Base-by-base conservation (phyloP, 1,140 invertebrate genomes). In the Gryon sp. region DNA sequence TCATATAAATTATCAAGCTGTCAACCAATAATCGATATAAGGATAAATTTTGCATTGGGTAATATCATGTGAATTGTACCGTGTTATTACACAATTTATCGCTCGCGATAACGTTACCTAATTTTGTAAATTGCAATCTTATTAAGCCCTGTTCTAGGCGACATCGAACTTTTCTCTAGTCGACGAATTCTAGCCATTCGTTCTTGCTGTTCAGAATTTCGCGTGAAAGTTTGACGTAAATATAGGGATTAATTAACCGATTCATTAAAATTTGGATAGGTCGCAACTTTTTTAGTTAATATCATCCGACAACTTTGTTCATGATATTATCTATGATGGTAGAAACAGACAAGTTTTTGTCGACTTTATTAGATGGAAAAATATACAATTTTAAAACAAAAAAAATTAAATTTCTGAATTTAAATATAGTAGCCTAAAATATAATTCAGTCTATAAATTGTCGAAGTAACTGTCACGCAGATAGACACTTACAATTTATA, bases 401-500 rank as follows among this genome's bases (percentile, higher is more conserved):
- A n/a, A n/a, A n/a, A n/a, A n/a, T n/a, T n/a, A n/a, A n/a, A n/a
- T n/a, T n/a, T n/a, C n/a, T n/a, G n/a, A n/a, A n/a, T n/a, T n/a
- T n/a, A n/a, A n/a, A n/a, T n/a, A n/a, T n/a, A n/a, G n/a, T n/a
- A n/a, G n/a, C n/a, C n/a, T n/a, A n/a, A 30, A 46, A 46, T 30
- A 30, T 46, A 16, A 34, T 50, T 50, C 32, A 52, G 19, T 32
- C 38, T 32, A 28, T 41, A 57, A 60, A 60, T 60, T 59, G 50
- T 45, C 20, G 57, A 7, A 22, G 22, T 11, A 14, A 1, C 26
- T 26, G 59, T 43, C 70, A 69, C 43, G 24, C 48, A 40, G 22
- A 32, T 46, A 53, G 36, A 72, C 63, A 78, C 60, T 28, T 68
- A 63, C 65, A 72, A 75, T 80, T 78, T 45, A 72, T 72, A 48